A percentile compares a stretch with the other conserved stretches of the same genome.
Evolutionary conservation across 2,888 invertebrate species (phyloP).

Genomic region (Orthosia gracilis): DNA sequence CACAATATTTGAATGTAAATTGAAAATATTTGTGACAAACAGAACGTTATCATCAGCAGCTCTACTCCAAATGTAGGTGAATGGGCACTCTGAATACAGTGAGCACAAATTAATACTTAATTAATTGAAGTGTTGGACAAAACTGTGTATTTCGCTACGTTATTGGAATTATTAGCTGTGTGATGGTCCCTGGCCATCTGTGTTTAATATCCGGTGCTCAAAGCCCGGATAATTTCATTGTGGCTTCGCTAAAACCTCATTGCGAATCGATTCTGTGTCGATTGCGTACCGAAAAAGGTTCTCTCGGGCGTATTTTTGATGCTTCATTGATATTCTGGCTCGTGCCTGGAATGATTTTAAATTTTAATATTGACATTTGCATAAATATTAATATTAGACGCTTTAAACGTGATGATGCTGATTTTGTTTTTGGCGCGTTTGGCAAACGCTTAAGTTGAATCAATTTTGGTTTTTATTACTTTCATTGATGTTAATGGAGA

Average conservation of each 20-base stretch:
- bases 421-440: conserved; percentile 42
- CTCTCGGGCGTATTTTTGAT: conserved; percentile 61
- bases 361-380: conserved; percentile 68
- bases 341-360: conserved; percentile 66
- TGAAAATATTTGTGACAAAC: conserved; percentile 6
- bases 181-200: conserved; percentile 69
- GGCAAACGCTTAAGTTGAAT: conserved; percentile 21
- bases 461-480: conserved; percentile 22
- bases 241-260: conserved; percentile 69
- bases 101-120: conserved; percentile 30
- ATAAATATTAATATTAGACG: conserved; percentile 64
- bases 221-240: conserved; percentile 70
- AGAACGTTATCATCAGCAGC: neutral
- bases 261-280: conserved; percentile 70
- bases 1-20: conserved; percentile 9
- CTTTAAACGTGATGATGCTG: conserved; percentile 35
- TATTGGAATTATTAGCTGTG: conserved; percentile 65
- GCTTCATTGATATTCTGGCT: conserved; percentile 74
- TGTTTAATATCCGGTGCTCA: conserved; percentile 73
- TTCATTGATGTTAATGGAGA: neutral
- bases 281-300: conserved; percentile 68
- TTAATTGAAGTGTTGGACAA: conserved; percentile 41
- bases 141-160: conserved; percentile 39
- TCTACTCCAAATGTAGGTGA: conserved; percentile 16
- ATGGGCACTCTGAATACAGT: conserved; percentile 21